phyloP scores from a whole-genome alignment of 37 sponge, comb jelly and placozoan genomes.

The Aphrocallistes beatrix region DNA sequence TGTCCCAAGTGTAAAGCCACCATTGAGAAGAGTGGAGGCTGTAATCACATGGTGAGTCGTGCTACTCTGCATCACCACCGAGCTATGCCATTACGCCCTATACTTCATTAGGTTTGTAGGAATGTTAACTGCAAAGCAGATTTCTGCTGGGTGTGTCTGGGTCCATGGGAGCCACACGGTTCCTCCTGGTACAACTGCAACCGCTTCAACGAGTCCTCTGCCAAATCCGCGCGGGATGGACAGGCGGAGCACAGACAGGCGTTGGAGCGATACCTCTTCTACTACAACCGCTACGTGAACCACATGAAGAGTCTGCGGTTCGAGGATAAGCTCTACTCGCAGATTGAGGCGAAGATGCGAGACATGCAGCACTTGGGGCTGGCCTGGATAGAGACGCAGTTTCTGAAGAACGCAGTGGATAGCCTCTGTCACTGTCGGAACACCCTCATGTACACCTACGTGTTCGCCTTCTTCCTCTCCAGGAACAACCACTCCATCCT shows the following conservation, averaged over 20 bases:
- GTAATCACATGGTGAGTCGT: constrained; percentile 67
- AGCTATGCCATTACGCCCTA: background rate
- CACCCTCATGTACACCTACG: constrained; percentile 76
- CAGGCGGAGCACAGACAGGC: constrained; percentile 62
- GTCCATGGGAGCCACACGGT: constrained; percentile 85
- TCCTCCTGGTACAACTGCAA: constrained; percentile 92
- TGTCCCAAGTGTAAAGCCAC: constrained; percentile 82
- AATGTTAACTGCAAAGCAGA: constrained; percentile 55
- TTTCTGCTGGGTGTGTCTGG: constrained; percentile 86
- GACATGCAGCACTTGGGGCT: constrained; percentile 63
- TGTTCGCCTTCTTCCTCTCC: constrained; percentile 74
- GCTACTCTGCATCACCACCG: background rate
- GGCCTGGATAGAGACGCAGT: constrained; percentile 83
- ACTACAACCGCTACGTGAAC: constrained; percentile 79
- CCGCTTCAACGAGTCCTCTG: constrained; percentile 58
- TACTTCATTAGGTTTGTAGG: constrained; percentile 34
- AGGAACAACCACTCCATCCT: constrained; percentile 80
- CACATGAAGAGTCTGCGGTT: constrained; percentile 58
- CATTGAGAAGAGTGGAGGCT: constrained; percentile 92
- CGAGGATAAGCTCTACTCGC: constrained; percentile 65
- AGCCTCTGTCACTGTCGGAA: constrained; percentile 65
- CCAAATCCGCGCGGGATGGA: constrained; percentile 51
- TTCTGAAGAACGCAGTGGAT: constrained; percentile 77
- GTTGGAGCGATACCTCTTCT: constrained; percentile 71
- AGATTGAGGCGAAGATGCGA: constrained; percentile 57